Base-by-base conservation (phyloP, 2,113 vertebrate genomes). In the Myrmecophaga tridactyla region DNA sequence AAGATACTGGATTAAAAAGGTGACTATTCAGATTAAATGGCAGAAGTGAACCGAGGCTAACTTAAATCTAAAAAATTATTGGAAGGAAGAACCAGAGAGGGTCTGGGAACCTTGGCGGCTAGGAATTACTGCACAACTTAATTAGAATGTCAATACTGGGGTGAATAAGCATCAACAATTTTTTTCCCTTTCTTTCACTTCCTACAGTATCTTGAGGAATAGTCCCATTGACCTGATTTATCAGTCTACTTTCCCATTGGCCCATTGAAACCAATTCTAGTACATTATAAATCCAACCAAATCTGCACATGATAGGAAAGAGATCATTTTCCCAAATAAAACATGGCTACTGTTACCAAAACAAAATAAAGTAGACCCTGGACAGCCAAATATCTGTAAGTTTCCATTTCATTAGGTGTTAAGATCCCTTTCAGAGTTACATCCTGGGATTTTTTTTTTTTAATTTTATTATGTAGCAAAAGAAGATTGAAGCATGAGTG, bases 61-160 rank as follows among this genome's bases (percentile, higher is more conserved):
- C 43, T 81, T 77, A 85, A 56, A 1, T 63, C 14, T 82, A 21
- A 80, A 89, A 78, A 8, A 60, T 31, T 48, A 73, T 56, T 73
- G 36, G 34, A 80, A 83, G 34, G 46, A 20, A 2, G 12, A 0
- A 78, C 43, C 17, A 48, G 10, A 75, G 34, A 73, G 27, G 1
- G 34, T 34, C 36, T 67, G 25, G 43, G 25, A 11, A 73, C 23
- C 12, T 36, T 0, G 0, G 23, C 17, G 34, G 5, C 2, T n/a
- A 46, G 29, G 20, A 43, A 77, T 15, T 41, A 21, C 18, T 9
- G 2, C 1, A 31, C 7, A 89, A 1, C 48, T 23, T 34, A 67
- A 31, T 34, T 15, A 93, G 48, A 29, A 83, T 6, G 11, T 21
- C n/a, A 23, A 21, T 7, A 29, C 29, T 10, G 43, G 31, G 87